These are phyloP conservation scores for Cydia amplana DNA, from an alignment of 1,140 invertebrate species.

Conservation along the genomic window DNA sequence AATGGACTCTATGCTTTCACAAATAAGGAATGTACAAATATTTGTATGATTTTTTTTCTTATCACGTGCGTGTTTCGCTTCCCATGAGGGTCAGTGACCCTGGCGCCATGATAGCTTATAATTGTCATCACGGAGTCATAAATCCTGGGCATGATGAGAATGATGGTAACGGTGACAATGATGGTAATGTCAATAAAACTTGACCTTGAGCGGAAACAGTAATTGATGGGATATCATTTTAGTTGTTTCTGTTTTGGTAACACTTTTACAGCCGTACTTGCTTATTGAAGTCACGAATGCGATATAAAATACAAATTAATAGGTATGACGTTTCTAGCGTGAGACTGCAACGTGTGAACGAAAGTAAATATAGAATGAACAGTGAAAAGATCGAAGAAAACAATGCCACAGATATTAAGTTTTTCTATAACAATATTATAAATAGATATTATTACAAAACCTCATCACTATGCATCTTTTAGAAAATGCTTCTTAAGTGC, in stretches of 20 bases:
- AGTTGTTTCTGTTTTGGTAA: constrained; percentile 6
- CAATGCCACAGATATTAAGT: not conserved
- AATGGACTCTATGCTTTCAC: not conserved
- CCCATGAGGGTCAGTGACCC: constrained; percentile 57
- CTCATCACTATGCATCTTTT: not conserved
- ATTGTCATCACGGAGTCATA: constrained; percentile 59
- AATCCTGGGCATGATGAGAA: constrained; percentile 54
- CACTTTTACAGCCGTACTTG: not conserved
- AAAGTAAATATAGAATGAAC: constrained; percentile 1
- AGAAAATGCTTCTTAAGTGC: not conserved
- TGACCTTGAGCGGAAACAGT: constrained; percentile 53
- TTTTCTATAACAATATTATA: not conserved
- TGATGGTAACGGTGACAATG: constrained; percentile 47
- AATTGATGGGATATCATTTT: constrained; percentile 25
- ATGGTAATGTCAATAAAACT: constrained; percentile 60
- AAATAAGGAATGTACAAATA: not conserved
- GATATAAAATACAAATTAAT: not conserved
- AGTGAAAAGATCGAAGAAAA: not conserved
- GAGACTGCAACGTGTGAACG: not conserved
- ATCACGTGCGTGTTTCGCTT: constrained; percentile 39
- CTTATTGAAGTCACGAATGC: not conserved
- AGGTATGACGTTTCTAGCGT: not conserved
- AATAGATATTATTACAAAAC: not conserved
- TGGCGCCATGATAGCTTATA: constrained; percentile 38
- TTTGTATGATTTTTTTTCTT: constrained; percentile 19